A percentile compares a stretch with the other conserved stretches of the same genome.
These are phyloP conservation scores for Platyscapa corneri DNA, from an alignment of 1,140 invertebrate species.

Conservation along the genomic window DNA sequence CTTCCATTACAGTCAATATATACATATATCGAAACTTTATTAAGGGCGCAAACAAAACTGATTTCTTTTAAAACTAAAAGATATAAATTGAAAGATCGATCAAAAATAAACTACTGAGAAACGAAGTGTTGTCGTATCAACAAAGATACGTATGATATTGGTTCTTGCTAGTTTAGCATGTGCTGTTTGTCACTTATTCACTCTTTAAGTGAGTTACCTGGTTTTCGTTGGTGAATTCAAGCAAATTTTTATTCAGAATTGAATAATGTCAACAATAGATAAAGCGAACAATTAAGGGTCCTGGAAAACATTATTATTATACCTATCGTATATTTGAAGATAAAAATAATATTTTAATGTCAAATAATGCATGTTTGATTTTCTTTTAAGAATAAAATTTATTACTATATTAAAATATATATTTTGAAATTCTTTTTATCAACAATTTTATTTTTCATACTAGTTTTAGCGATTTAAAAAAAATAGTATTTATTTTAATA, in stretches of 20 bases:
- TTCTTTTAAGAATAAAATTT: too few relatives aligned
- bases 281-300: conserved; percentile 6
- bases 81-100: not conserved
- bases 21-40: not conserved
- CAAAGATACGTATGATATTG: not conserved
- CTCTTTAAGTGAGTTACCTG: not conserved
- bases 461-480: too few relatives aligned
- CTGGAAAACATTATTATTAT: too few relatives aligned
- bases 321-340: too few relatives aligned
- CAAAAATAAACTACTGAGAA: too few relatives aligned
- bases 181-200: not conserved
- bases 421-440: too few relatives aligned
- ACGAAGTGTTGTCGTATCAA: too few relatives aligned
- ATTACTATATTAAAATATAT: too few relatives aligned
- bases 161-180: not conserved
- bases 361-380: too few relatives aligned
- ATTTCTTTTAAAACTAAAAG: not conserved
- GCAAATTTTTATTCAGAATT: not conserved
- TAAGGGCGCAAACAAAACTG: not conserved
- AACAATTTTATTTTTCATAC: too few relatives aligned
- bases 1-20: not conserved
- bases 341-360: too few relatives aligned
- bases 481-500: too few relatives aligned
- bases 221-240: not conserved
- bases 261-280: not conserved